These are phyloP conservation scores for Eupeodes corollae DNA, from an alignment of 1,140 invertebrate genomes.

Conservation along the genomic window DNA sequence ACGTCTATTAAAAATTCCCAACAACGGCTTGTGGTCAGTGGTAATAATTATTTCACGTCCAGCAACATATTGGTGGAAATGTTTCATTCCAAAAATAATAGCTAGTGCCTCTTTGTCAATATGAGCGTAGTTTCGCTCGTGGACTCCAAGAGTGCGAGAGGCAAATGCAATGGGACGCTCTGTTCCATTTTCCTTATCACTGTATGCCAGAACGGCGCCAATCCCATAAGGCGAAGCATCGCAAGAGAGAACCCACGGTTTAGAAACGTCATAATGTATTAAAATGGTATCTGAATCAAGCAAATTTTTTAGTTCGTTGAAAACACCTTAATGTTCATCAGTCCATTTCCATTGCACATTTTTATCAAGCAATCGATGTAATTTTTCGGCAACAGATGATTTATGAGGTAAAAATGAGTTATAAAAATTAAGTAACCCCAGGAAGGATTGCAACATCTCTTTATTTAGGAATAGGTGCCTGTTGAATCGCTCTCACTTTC, in stretches of 20 bases:
- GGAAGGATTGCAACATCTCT: conserved; percentile 25
- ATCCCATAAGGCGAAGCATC: conserved; percentile 43
- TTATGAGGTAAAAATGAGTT: too few species aligned
- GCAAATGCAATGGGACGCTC: conserved; percentile 17
- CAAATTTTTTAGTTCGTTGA: conserved; percentile 20
- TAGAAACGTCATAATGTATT: conserved; percentile 26
- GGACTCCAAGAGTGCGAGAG: conserved; percentile 19
- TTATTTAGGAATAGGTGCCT: conserved; percentile 32
- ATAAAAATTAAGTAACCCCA: too few species aligned
- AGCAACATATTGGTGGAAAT: conserved; percentile 12
- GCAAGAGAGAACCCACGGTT: conserved; percentile 31
- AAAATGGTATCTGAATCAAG: too few species aligned
- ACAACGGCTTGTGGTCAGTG: conserved; percentile 28
- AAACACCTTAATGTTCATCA: conserved; percentile 15
- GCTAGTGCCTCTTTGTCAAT: conserved; percentile 30
- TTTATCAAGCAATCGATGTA: too few species aligned
- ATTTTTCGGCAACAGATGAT: too few species aligned
- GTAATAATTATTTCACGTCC: conserved; percentile 26
- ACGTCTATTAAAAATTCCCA: neutral
- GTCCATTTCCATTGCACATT: conserved; percentile 23
- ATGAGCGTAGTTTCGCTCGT: conserved; percentile 32
- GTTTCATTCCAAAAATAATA: too few species aligned
- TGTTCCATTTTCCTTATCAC: conserved; percentile 19
- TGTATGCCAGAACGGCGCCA: conserved; percentile 39
- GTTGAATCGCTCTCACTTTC: conserved; percentile 30